Conservation (phyloP, 2,888 invertebrate species). For the Amorpha juglandis region DNA sequence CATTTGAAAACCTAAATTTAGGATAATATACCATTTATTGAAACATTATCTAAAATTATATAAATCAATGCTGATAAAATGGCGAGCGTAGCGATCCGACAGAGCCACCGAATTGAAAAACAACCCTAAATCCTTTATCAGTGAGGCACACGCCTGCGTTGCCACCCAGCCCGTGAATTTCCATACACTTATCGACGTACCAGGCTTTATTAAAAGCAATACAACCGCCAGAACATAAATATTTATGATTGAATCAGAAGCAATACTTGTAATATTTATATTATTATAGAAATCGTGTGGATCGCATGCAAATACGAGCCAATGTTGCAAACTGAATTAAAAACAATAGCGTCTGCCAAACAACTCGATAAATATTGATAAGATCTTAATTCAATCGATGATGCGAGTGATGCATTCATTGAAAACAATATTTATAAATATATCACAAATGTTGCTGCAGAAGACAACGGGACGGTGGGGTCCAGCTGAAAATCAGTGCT, state of each 20-base stretch:
- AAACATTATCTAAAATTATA: slow-evolving; percentile 21
- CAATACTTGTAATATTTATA: slow-evolving; percentile 33
- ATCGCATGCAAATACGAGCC: slow-evolving; percentile 9
- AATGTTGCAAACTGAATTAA: slow-evolving; percentile 18
- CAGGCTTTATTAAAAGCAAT: slow-evolving; percentile 56
- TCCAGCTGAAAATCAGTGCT: too few relatives aligned
- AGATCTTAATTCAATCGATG: slow-evolving; percentile 8
- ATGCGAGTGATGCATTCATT: neutral
- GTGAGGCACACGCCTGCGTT: slow-evolving; percentile 59
- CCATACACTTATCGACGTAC: slow-evolving; percentile 65
- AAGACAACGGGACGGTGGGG: too few relatives aligned
- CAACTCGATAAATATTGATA: slow-evolving; percentile 12
- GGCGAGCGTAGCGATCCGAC: slow-evolving; percentile 46
- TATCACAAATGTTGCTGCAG: neutral
- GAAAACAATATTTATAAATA: slow-evolving; percentile 32
- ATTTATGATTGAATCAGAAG: slow-evolving; percentile 47
- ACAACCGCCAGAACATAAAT: slow-evolving; percentile 52
- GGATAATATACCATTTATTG: slow-evolving; percentile 17
- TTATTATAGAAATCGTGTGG: slow-evolving; percentile 8
- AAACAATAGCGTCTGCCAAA: slow-evolving; percentile 9
- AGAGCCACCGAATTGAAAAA: slow-evolving; percentile 63
- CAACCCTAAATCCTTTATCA: slow-evolving; percentile 71
- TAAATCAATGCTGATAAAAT: slow-evolving; percentile 54
- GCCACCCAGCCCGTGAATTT: slow-evolving; percentile 58
- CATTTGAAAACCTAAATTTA: neutral